Evolutionary conservation across 2,888 invertebrate species (phyloP).

Genomic region (Junonia oenone): DNA sequence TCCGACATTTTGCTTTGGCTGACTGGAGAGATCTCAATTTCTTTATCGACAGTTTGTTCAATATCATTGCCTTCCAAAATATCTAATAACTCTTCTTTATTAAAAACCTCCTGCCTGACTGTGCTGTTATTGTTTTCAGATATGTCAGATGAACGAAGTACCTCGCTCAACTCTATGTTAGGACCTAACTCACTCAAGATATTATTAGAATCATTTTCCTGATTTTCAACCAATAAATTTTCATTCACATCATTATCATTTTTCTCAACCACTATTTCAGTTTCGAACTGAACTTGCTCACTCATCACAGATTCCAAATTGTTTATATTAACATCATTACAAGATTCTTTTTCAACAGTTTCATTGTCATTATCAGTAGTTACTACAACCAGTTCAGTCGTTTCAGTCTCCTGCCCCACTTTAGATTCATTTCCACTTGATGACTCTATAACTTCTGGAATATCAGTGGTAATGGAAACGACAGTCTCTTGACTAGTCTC

Average conservation of each 20-base stretch:
- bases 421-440: background rate
- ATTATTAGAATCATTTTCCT: conserved; percentile 36
- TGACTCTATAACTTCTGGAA: conserved; percentile 3
- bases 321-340: conserved; percentile 28
- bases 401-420: conserved; percentile 4
- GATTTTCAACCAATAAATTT: conserved; percentile 31
- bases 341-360: conserved; percentile 25
- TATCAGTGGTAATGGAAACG: background rate
- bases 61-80: conserved; percentile 68
- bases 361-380: conserved; percentile 15
- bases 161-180: conserved; percentile 65
- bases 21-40: conserved; percentile 22
- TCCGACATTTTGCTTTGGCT: conserved; percentile 39
- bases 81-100: conserved; percentile 68
- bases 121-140: conserved; percentile 57
- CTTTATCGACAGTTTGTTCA: conserved; percentile 31
- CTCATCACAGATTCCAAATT: conserved; percentile 21
- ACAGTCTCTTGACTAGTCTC: conserved; percentile 2
- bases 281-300: conserved; percentile 47
- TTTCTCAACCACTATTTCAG: conserved; percentile 64
- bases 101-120: conserved; percentile 60
- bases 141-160: conserved; percentile 54
- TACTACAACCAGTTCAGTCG: conserved; percentile 13
- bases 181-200: conserved; percentile 59
- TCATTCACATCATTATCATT: conserved; percentile 48